These are phyloP conservation scores for Drosophila leontia DNA, from an alignment of 1,140 invertebrate species.

Conservation along the genomic window DNA sequence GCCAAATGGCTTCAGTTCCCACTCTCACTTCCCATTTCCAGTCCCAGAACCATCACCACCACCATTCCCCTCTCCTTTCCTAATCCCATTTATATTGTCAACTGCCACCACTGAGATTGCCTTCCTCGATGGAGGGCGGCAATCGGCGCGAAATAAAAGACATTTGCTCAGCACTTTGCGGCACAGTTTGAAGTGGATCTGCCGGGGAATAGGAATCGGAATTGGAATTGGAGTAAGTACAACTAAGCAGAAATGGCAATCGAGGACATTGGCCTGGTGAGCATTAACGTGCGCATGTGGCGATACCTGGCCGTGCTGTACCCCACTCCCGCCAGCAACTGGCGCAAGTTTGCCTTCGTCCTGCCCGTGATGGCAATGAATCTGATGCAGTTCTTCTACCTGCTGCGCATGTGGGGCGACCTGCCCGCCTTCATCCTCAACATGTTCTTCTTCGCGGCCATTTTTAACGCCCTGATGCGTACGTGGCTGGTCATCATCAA, in stretches of 20 bases:
- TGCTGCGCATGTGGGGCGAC: conserved; percentile 73
- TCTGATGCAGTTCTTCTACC: conserved; percentile 73
- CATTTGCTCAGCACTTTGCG: conserved; percentile 65
- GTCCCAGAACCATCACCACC: not conserved
- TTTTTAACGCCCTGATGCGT: conserved; percentile 75
- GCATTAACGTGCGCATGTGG: conserved; percentile 75
- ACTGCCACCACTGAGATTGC: conserved; percentile 25
- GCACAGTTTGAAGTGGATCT: conserved; percentile 63
- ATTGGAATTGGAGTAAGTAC: conserved; percentile 3
- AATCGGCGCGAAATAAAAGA: conserved; percentile 69
- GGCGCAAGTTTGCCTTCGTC: conserved; percentile 72
- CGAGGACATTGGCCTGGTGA: conserved; percentile 69
- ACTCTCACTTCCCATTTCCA: conserved; percentile 1
- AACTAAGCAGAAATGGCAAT: conserved; percentile 10
- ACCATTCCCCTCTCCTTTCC: not conserved
- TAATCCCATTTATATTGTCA: conserved; percentile 30
- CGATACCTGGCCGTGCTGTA: conserved; percentile 65
- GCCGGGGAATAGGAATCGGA: conserved; percentile 5
- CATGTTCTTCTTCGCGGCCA: conserved; percentile 73
- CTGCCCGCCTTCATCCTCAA: conserved; percentile 74
- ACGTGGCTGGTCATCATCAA: conserved; percentile 70
- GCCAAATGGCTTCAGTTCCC: conserved; percentile 38
- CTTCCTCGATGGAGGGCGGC: conserved; percentile 27
- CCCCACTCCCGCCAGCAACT: conserved; percentile 43
- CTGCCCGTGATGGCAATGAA: conserved; percentile 68